Evolutionary conservation across 1,140 invertebrate genomes (phyloP), one percentile per base, ranked within the genome.

Genomic region (Sycophaga agraensis): DNA sequence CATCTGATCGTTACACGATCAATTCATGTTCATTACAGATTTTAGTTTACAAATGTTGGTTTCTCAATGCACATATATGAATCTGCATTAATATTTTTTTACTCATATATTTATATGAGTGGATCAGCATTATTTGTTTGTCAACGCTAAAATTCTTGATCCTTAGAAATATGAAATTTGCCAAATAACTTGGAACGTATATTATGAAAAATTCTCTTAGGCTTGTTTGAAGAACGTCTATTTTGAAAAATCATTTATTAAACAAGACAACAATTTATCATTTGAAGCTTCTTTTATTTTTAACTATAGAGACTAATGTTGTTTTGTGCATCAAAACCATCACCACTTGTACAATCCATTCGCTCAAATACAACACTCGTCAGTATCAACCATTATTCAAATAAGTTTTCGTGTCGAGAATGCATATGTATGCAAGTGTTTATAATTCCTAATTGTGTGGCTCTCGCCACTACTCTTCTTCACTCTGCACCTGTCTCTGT

Each of bases 401-500:
- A 50, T 50, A 39, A 28, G 9, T 49, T 4, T 17, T 31, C 3
- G 2, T 35, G n/a, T n/a, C n/a, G n/a, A n/a, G n/a, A n/a, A n/a
- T 4, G 5, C 26, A 26, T 34, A 8, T 19, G 26, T 26, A 34
- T 19, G 21, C 31, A 28, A 14, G 28, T 49, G 12, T 35, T 26
- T 14, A 14, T 21, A 48, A 22, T 50, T 21, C 31, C 19, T 49
- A 40, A 5, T 28, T 19, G 12, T 57, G 12, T 46, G 9, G 5
- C 16, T 19, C 16, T 50, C 19, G 43, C 46, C 12, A 31, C 35
- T 35, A 24, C 40, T 11, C 21, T 35, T 28, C 22, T 54, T 4
- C 17, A 48, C 42, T 60, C 40, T 31, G 16, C 22, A 9, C 39
- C 42, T 54, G 22, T 54, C 59, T 61, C 50, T 39, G 43, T 55